phyloP scores from a whole-genome alignment of 1,140 invertebrate genomes.

The Phymorhynchus buccinoides region DNA sequence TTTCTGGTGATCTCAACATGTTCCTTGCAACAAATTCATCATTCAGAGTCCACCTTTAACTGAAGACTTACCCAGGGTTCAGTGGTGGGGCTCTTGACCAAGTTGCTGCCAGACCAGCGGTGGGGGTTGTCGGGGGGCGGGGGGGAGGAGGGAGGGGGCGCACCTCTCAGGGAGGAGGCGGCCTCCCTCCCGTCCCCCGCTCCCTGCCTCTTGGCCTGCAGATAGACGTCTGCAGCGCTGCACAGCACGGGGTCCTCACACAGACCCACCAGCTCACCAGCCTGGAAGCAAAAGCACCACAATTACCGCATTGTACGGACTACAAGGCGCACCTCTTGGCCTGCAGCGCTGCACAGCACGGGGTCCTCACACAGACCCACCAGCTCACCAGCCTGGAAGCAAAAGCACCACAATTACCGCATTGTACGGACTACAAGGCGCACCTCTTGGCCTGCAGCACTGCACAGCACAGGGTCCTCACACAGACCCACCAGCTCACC shows the following conservation, averaged over 20 bases:
- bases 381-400: slow-evolving; percentile 78
- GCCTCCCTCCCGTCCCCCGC: slow-evolving; percentile 18
- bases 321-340: no score
- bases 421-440: no score
- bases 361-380: slow-evolving; percentile 61
- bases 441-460: slow-evolving; percentile 49
- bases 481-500: slow-evolving; percentile 76
- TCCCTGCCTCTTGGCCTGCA: slow-evolving; percentile 44
- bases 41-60: not conserved
- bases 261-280: slow-evolving; percentile 77
- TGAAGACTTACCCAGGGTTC: slow-evolving; percentile 82
- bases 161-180: slow-evolving; percentile 37
- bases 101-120: slow-evolving; percentile 67
- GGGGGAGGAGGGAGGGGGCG: not conserved
- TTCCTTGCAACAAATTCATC: not conserved
- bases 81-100: slow-evolving; percentile 66
- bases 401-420: no score
- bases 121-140: slow-evolving; percentile 16
- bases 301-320: no score
- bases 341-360: slow-evolving; percentile 54
- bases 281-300: slow-evolving; percentile 71
- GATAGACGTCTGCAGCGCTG: slow-evolving; percentile 51
- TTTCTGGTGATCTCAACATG: no score
- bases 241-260: slow-evolving; percentile 63
- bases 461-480: slow-evolving; percentile 59